These are phyloP conservation scores for Drosophila planitibia DNA, from an alignment of 2,888 invertebrate genomes.

Conservation along the genomic window DNA sequence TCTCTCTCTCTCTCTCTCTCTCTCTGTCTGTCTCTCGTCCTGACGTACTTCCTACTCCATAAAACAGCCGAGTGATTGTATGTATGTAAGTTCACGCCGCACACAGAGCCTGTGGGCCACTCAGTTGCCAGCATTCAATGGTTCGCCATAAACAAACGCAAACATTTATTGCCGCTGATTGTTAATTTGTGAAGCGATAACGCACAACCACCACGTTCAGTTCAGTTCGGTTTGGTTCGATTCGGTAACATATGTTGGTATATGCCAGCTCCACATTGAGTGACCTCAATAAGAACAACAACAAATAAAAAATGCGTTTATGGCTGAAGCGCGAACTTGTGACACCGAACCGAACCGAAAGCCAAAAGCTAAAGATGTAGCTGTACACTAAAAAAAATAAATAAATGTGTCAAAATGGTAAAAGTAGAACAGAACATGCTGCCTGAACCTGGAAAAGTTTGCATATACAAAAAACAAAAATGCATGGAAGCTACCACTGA, in stretches of 20 bases:
- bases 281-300: slow-evolving; percentile 66
- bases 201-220: slow-evolving; percentile 40
- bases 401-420: neutral
- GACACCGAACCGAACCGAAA: slow-evolving; percentile 63
- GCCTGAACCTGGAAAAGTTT: neutral
- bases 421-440: neutral
- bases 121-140: slow-evolving; percentile 31
- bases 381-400: slow-evolving; percentile 13
- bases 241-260: slow-evolving; percentile 9
- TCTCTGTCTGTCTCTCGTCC: neutral
- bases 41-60: slow-evolving; percentile 17
- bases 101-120: slow-evolving; percentile 27
- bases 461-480: neutral
- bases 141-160: slow-evolving; percentile 80
- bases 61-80: slow-evolving; percentile 12
- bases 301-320: slow-evolving; percentile 46
- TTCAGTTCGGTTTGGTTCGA: neutral
- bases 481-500: neutral
- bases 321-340: slow-evolving; percentile 66
- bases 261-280: slow-evolving; percentile 36
- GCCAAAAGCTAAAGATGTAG: slow-evolving; percentile 22
- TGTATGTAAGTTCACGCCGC: slow-evolving; percentile 47
- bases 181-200: slow-evolving; percentile 84
- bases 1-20: neutral
- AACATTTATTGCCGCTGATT: slow-evolving; percentile 81